Conservation (phyloP, 2,113 vertebrate genomes). For the Canis aureus region DNA sequence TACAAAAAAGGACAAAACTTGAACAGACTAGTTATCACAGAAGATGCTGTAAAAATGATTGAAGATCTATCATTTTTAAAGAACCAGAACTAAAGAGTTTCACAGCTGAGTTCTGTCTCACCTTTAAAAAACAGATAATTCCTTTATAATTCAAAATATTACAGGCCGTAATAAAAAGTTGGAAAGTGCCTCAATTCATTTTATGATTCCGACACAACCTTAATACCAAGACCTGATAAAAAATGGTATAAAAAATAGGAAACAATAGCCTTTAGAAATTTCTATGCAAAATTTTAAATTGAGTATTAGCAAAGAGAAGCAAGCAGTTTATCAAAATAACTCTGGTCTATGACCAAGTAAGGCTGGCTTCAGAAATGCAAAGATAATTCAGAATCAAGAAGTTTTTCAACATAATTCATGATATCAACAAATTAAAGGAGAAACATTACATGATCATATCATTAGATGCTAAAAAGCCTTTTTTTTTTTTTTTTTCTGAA, state of each 20-base stretch:
- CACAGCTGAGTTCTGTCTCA: background rate
- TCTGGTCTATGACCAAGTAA: background rate
- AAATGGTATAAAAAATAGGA: constrained; percentile 35
- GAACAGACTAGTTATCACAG: background rate
- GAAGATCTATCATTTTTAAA: constrained; percentile 27
- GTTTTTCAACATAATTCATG: background rate
- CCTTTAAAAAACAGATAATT: constrained; percentile 47
- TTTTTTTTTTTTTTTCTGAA: background rate
- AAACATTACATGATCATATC: background rate
- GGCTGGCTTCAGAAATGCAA: background rate
- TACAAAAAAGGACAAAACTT: constrained; percentile 1
- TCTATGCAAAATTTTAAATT: constrained; percentile 30
- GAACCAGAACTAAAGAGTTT: background rate
- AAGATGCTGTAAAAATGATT: background rate
- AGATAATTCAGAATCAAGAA: background rate
- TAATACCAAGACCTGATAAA: constrained; percentile 13
- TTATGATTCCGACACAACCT: background rate
- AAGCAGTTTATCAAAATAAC: background rate
- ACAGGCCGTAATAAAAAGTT: background rate
- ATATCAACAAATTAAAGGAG: background rate
- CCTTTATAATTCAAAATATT: constrained; percentile 54
- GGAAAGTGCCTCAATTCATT: background rate
- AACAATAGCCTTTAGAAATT: background rate
- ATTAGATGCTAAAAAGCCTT: background rate
- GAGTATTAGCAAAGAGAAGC: background rate